Percentiles rank a stretch among this genome's conserved stretches.
Evolutionary conservation across 2,113 vertebrate species (phyloP).

Genomic region (Labrus mixtus): DNA sequence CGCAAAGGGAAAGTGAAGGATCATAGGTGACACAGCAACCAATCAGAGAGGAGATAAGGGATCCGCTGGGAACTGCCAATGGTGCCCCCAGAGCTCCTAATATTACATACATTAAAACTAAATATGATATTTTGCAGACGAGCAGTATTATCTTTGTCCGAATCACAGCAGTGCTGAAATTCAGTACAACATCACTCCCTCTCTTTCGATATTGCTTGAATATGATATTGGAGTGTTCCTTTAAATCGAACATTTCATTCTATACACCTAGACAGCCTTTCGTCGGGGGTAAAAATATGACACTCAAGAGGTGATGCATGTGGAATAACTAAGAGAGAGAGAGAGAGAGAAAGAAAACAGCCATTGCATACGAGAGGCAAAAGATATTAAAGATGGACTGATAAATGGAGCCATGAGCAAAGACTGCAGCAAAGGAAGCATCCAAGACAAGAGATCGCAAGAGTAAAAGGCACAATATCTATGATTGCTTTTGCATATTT

Average conservation of each 20-base stretch:
- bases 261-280: background rate
- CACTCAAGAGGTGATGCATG: background rate
- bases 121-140: background rate
- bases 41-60: constrained; percentile 4
- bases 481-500: constrained; percentile 6
- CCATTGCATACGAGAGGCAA: background rate
- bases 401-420: constrained; percentile 3
- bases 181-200: no score
- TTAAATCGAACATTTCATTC: background rate
- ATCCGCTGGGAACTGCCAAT: background rate
- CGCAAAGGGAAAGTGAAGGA: constrained; percentile 17
- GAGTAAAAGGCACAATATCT: background rate
- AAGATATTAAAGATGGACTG: constrained; percentile 22
- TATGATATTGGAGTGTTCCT: background rate
- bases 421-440: background rate
- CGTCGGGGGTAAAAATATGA: constrained; percentile 3
- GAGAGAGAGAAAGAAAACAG: background rate
- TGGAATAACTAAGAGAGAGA: background rate
- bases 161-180: no score
- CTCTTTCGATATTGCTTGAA: background rate
- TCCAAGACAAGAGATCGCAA: background rate
- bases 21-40: constrained; percentile 24
- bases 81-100: no score
- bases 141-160: no score
- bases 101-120: constrained; percentile 1